Evolutionary conservation across 2,888 invertebrate genomes (phyloP).

Genomic region (Leptinotarsa haldemani): DNA sequence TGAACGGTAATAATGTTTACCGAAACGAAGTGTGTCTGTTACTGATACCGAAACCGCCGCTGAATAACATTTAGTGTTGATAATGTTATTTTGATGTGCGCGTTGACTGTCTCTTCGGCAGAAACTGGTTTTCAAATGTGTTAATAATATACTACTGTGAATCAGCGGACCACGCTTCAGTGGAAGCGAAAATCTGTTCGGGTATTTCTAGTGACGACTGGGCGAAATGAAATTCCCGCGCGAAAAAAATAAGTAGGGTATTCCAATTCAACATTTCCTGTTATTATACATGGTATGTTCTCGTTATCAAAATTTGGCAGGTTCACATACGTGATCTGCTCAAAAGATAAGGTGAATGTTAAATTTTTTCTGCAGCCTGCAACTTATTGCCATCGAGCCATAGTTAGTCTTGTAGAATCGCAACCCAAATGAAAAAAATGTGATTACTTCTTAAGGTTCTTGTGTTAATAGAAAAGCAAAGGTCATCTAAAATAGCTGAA

Average conservation of each 20-base stretch:
- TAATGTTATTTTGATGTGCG: background rate
- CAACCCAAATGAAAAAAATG: no score
- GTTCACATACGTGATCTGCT: no score
- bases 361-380: no score
- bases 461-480: no score
- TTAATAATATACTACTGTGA: constrained; percentile 8
- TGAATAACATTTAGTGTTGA: background rate
- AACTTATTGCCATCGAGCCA: no score
- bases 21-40: background rate
- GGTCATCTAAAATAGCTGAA: no score
- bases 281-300: background rate
- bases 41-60: background rate
- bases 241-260: background rate
- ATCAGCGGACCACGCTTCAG: background rate
- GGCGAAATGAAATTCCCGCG: background rate
- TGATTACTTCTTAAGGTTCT: no score
- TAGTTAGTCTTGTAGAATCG: no score
- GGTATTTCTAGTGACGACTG: constrained; percentile 8
- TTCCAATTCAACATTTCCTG: background rate
- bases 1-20: background rate
- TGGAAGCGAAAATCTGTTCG: background rate
- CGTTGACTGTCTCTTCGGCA: background rate
- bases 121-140: constrained; percentile 8
- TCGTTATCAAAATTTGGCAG: no score
- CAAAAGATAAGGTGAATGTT: no score